These are phyloP conservation scores for Pimephales promelas DNA, from an alignment of 2,113 vertebrate genomes.

Conservation along the genomic window DNA sequence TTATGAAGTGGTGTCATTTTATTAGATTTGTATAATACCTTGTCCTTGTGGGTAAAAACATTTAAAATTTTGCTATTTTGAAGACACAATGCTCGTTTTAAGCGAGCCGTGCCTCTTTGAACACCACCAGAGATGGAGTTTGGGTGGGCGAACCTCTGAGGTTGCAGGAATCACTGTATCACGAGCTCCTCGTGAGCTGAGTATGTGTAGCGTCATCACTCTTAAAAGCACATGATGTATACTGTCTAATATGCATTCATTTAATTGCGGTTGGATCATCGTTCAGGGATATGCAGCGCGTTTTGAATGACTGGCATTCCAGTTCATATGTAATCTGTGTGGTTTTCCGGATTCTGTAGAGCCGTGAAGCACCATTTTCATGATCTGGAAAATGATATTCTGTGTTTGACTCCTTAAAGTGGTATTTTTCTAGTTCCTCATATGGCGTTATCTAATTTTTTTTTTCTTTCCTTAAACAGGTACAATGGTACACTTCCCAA, in stretches of 20 bases:
- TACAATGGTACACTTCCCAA: conserved; percentile 97
- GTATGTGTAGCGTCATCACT: background rate
- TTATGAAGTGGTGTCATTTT: background rate
- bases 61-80: background rate
- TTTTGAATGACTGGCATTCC: background rate
- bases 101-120: background rate
- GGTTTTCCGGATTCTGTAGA: background rate
- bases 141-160: background rate
- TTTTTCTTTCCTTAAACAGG: conserved; percentile 68
- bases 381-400: background rate
- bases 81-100: background rate
- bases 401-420: background rate
- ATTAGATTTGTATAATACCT: background rate
- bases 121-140: background rate
- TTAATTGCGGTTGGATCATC: background rate
- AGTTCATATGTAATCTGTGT: background rate
- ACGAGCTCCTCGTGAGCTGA: background rate
- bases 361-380: background rate
- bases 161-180: background rate
- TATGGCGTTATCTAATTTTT: background rate
- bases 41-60: background rate
- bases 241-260: background rate
- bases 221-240: background rate
- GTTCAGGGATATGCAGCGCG: background rate
- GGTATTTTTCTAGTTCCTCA: conserved; percentile 6